Conservation (phyloP, 2,797 vertebrate genomes). For the Pangasius mekongensis region DNA sequence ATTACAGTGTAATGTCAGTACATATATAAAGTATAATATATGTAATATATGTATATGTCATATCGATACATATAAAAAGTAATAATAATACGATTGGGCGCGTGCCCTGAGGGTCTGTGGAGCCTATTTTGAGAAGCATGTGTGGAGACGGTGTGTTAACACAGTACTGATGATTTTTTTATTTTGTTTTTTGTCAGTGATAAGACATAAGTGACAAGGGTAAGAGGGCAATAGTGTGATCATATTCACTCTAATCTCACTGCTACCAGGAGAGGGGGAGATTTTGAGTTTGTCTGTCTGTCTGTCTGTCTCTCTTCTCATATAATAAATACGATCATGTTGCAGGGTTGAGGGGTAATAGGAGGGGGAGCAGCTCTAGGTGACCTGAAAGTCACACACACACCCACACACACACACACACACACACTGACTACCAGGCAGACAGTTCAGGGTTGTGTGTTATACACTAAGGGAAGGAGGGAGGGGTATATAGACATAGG, state of each 20-base stretch:
- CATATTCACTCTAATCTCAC: background rate
- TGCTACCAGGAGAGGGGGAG: background rate
- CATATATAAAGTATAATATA: background rate
- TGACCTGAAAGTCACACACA: constrained; percentile 64
- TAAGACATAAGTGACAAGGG: background rate
- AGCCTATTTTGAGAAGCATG: background rate
- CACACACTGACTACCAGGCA: constrained; percentile 48
- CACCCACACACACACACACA: constrained; percentile 6
- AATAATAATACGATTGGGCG: background rate
- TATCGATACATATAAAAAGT: background rate
- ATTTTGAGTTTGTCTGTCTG: constrained; percentile 3
- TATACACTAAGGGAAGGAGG: background rate
- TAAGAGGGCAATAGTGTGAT: background rate
- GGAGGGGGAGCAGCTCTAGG: constrained; percentile 67
- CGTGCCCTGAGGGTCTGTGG: background rate
- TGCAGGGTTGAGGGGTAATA: constrained; percentile 59
- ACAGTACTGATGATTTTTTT: background rate
- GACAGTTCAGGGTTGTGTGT: constrained; percentile 43
- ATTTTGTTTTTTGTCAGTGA: background rate
- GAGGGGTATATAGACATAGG: constrained; percentile 45
- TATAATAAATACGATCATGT: constrained; percentile 66
- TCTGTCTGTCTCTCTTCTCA: constrained; percentile 57
- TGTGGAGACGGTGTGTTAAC: background rate
- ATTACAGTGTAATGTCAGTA: background rate
- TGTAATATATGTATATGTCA: constrained; percentile 1